phyloP scores from a whole-genome alignment of 2,797 vertebrate genomes.

The Betta splendens region DNA sequence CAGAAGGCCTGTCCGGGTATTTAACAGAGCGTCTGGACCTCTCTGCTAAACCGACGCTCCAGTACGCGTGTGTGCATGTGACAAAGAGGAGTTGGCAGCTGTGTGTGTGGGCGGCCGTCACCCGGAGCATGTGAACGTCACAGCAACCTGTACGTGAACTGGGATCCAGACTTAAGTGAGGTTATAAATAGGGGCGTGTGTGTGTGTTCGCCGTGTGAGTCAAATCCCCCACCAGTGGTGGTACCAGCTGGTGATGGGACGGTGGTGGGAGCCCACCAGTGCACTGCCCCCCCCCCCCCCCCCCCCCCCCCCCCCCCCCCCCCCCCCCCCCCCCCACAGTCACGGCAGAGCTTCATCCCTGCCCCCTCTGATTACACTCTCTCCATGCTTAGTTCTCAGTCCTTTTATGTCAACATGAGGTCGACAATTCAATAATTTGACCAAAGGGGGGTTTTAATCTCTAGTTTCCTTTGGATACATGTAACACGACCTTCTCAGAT shows the following conservation, averaged over 20 bases:
- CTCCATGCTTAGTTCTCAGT: too few species aligned
- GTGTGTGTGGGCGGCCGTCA: constrained; percentile 71
- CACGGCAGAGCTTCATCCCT: too few species aligned
- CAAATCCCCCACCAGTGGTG: constrained; percentile 29
- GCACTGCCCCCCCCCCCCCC: constrained; percentile 21
- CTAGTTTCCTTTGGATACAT: too few species aligned
- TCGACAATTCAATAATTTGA: too few species aligned
- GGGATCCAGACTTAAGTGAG: constrained; percentile 66
- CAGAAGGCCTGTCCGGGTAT: constrained; percentile 23
- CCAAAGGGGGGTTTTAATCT: too few species aligned
- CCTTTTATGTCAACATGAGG: too few species aligned
- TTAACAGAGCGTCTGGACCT: constrained; percentile 40
- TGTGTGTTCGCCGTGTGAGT: constrained; percentile 39
- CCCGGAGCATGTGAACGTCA: constrained; percentile 71
- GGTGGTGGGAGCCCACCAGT: constrained; percentile 29
- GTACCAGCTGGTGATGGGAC: constrained; percentile 73
- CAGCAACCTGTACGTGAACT: constrained; percentile 49
- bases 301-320: too few species aligned
- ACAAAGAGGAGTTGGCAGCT: constrained; percentile 36
- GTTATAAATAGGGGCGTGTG: constrained; percentile 80
- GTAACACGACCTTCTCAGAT: too few species aligned
- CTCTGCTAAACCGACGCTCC: constrained; percentile 43
- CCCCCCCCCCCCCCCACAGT: constrained; percentile 11
- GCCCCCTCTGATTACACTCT: too few species aligned
- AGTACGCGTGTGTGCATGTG: constrained; percentile 18